phyloP scores from a whole-genome alignment of 1,140 invertebrate species.

The Fopius arisanus region DNA sequence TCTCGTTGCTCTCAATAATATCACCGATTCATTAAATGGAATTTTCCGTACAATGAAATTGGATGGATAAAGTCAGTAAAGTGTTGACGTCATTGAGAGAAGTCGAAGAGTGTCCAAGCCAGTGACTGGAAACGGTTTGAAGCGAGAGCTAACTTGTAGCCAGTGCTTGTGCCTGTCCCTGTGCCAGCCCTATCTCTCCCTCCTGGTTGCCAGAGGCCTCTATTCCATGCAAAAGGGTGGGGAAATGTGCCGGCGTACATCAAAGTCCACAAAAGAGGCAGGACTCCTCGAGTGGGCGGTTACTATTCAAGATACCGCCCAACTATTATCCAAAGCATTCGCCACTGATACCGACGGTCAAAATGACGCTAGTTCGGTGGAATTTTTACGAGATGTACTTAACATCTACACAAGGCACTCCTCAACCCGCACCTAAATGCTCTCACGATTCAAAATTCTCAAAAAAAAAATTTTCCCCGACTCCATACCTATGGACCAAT shows the following conservation, averaged over 20 bases:
- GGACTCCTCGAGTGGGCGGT: neutral
- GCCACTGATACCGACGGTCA: conserved; percentile 39
- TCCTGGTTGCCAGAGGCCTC: neutral
- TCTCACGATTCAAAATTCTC: neutral
- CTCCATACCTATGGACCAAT: neutral
- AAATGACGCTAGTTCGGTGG: conserved; percentile 61
- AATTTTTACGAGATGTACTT: conserved; percentile 65
- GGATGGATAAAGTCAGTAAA: conserved; percentile 17
- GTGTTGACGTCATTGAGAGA: conserved; percentile 34
- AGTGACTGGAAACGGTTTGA: conserved; percentile 62
- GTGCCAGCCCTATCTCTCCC: conserved; percentile 35
- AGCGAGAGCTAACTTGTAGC: conserved; percentile 44
- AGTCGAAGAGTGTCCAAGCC: conserved; percentile 49
- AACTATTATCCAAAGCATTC: conserved; percentile 23
- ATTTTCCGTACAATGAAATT: neutral
- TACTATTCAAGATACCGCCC: conserved; percentile 23
- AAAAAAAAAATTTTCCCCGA: no score
- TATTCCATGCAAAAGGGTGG: conserved; percentile 8
- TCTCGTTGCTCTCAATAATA: neutral
- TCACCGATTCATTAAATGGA: neutral
- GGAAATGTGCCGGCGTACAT: conserved; percentile 37
- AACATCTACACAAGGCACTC: conserved; percentile 44
- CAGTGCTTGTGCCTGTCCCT: conserved; percentile 42
- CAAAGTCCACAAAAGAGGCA: conserved; percentile 39
- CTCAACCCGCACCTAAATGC: neutral